Evolutionary conservation across 2,888 invertebrate species (phyloP).

Genomic region (Cyclophora albipunctata): DNA sequence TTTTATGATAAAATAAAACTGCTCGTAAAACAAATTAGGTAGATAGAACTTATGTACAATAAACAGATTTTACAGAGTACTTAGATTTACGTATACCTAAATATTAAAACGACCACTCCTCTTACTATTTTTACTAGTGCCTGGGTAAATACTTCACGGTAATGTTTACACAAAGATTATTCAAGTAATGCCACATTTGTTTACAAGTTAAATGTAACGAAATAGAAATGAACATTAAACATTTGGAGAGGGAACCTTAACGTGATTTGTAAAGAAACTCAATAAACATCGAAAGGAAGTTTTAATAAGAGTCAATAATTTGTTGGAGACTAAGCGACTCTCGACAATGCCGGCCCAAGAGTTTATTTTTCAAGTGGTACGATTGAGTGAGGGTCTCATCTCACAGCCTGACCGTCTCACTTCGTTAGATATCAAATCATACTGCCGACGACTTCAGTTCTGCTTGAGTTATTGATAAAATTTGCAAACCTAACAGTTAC

Average conservation of each 20-base stretch:
- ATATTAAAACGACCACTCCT: too few species aligned
- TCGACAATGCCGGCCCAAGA: conserved; percentile 31
- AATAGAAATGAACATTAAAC: too few species aligned
- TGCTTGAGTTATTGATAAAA: conserved; percentile 24
- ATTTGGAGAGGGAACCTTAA: too few species aligned
- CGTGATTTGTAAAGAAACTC: conserved; percentile 4
- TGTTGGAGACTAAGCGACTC: conserved; percentile 33
- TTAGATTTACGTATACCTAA: too few species aligned
- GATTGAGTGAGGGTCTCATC: conserved; percentile 26
- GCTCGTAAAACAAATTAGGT: conserved; percentile 14
- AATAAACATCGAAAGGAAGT: conserved; percentile 28
- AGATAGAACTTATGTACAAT: not conserved
- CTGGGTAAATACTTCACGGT: too few species aligned
- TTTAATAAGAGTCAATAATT: conserved; percentile 42
- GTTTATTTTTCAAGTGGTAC: conserved; percentile 40
- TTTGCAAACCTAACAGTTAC: conserved; percentile 31
- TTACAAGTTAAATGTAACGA: too few species aligned
- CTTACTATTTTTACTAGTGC: too few species aligned
- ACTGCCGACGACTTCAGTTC: conserved; percentile 22
- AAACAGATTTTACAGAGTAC: not conserved
- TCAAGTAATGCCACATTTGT: too few species aligned
- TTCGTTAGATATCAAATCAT: conserved; percentile 42
- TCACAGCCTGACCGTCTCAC: conserved; percentile 29
- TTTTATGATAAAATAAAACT: conserved; percentile 9
- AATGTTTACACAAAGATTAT: too few species aligned